Percentiles rank a stretch among this genome's conserved stretches.
Evolutionary conservation across 2,888 invertebrate genomes (phyloP).

Genomic region (Thymelicus acteon): DNA sequence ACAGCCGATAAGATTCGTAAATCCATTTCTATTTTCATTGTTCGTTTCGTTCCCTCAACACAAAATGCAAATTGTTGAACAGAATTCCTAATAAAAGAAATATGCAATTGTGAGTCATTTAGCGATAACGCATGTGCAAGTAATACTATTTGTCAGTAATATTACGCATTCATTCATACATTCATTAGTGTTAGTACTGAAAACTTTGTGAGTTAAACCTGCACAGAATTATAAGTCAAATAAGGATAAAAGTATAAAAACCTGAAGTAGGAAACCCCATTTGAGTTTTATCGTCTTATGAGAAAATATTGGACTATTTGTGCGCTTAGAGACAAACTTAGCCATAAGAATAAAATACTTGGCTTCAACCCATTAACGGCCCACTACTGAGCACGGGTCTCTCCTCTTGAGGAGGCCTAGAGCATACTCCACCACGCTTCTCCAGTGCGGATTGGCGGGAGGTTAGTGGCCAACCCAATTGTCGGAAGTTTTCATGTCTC

Average conservation of each 20-base stretch:
- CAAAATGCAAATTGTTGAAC: slow-evolving; percentile 6
- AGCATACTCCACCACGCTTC: no score
- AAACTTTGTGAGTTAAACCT: not conserved
- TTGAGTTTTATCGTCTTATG: no score
- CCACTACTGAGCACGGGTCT: no score
- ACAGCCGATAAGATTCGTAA: slow-evolving; percentile 40
- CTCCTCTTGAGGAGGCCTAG: no score
- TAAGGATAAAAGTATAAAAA: not conserved
- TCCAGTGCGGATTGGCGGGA: no score
- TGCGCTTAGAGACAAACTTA: no score
- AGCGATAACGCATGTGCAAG: slow-evolving; percentile 11
- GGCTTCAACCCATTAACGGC: no score
- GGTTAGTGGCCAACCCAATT: no score
- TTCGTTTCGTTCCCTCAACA: slow-evolving; percentile 2
- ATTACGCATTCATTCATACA: slow-evolving; percentile 50
- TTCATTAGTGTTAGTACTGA: slow-evolving; percentile 29
- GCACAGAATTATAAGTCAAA: not conserved
- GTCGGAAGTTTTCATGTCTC: no score
- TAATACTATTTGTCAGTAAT: slow-evolving; percentile 38
- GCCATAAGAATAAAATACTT: no score
- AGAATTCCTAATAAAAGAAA: slow-evolving; percentile 6
- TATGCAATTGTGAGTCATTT: slow-evolving; percentile 1
- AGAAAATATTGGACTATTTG: no score
- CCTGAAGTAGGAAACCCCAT: no score
- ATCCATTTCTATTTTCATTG: slow-evolving; percentile 32